Evolutionary conservation across 2,113 vertebrate genomes (phyloP).

Genomic region (Polypterus bichir): DNA sequence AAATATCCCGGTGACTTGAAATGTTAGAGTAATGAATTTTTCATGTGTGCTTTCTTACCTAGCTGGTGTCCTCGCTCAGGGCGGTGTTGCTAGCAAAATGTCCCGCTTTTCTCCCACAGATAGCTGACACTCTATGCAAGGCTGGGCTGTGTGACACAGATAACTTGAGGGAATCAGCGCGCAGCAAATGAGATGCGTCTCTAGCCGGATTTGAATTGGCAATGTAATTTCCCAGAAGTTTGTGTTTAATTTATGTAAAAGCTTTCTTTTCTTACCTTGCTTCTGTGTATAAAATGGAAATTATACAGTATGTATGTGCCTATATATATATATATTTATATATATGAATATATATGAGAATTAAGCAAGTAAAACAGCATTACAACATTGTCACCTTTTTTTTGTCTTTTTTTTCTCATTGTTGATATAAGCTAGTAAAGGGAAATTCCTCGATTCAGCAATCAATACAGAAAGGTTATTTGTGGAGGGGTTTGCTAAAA

Average conservation of each 20-base stretch:
- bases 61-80: constrained; percentile 45
- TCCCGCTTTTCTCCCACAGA: constrained; percentile 46
- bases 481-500: no score
- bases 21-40: constrained; percentile 63
- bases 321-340: no score
- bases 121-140: constrained; percentile 61
- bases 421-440: no score
- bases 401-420: no score
- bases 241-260: constrained; percentile 74
- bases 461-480: no score
- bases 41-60: constrained; percentile 50
- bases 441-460: no score
- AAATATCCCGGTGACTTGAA: constrained; percentile 62
- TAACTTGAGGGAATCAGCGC: constrained; percentile 69
- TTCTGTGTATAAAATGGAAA: constrained; percentile 58
- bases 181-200: constrained; percentile 86
- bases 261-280: constrained; percentile 49
- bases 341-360: no score
- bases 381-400: no score
- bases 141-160: constrained; percentile 74
- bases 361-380: no score
- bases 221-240: constrained; percentile 82
- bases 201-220: constrained; percentile 71
- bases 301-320: constrained; percentile 25
- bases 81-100: constrained; percentile 55